These are phyloP conservation scores for Sebastes oblongus DNA, from an alignment of 2,797 vertebrate species.

Conservation along the genomic window DNA sequence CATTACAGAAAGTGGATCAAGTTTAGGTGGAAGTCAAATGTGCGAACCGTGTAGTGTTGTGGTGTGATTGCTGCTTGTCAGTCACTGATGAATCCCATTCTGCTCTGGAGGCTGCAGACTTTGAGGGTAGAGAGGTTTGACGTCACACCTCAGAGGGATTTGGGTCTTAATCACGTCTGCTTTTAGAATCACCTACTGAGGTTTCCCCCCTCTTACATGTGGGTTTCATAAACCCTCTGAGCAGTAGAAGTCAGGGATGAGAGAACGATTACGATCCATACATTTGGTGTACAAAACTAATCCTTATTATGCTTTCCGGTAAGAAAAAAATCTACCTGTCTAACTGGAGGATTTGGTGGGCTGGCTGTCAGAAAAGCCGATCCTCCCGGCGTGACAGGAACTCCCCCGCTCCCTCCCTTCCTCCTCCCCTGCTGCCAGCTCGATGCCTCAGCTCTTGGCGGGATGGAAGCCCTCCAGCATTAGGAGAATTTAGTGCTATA, in stretches of 20 bases:
- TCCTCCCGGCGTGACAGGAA: constrained; percentile 28
- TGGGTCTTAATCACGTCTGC: constrained; percentile 52
- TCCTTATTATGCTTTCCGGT: constrained; percentile 11
- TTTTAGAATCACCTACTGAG: constrained; percentile 32
- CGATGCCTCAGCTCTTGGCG: constrained; percentile 42
- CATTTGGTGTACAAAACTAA: constrained; percentile 10
- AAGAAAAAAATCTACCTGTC: constrained; percentile 17
- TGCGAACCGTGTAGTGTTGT: constrained; percentile 14
- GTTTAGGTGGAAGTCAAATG: constrained; percentile 31
- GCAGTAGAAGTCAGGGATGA: background rate
- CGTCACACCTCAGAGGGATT: constrained; percentile 50
- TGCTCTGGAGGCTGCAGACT: constrained; percentile 16
- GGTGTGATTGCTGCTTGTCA: constrained; percentile 54
- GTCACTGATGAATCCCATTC: constrained; percentile 49
- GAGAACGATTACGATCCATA: constrained; percentile 2
- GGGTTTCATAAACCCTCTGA: background rate
- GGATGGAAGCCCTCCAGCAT: constrained; percentile 50
- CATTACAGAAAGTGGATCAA: constrained; percentile 45
- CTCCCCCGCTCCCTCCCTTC: constrained; percentile 18
- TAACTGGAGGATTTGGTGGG: constrained; percentile 29
- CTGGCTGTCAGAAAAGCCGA: constrained; percentile 48
- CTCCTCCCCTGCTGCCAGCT: constrained; percentile 22
- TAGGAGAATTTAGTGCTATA: constrained; percentile 53
- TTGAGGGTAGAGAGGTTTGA: constrained; percentile 38
- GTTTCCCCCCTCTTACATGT: constrained; percentile 2